Base-by-base conservation (phyloP, 2,888 invertebrate genomes). In the Melipona bicolor region DNA sequence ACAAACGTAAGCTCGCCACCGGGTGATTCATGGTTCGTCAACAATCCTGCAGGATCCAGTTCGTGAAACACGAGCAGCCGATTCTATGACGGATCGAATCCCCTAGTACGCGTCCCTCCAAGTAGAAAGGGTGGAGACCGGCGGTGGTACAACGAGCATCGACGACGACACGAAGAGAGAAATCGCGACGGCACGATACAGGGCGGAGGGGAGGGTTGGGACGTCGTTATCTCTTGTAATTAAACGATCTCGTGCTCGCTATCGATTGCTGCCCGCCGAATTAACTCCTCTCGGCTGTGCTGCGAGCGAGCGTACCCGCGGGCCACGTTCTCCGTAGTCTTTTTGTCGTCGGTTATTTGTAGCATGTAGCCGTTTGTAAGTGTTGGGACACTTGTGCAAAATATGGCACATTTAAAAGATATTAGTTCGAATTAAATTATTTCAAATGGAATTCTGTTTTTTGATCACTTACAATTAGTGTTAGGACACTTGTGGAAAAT, bases 191-290 rank as follows among this genome's bases (percentile, higher is more conserved):
- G n/a, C 17, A 56, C 50, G 43, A n/a, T 43, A 43, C 15, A 17
- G 24, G n/a, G 54, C 17, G n/a, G 74, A 59, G 52, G 49, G 32
- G 75, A 54, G 73, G 52, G 50, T 71, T 52, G 77, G 77, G 76
- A 76, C 70, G 65, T 79, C 79, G 88, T 90, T 90, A 87, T 89
- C 87, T 81, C 88, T 86, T 49, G 85, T 87, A 90, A 89, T 88
- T 90, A 90, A 90, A 88, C 88, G 84, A 83, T 87, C 87, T 88
- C 78, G 77, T 84, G 84, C 79, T 77, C 62, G 69, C 72, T 87
- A 89, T 89, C 90, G 90, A 89, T 90, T 84, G 81, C 71, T 36
- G 75, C 77, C 75, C 81, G 76, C 61, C 77, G 87, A 87, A 89
- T 90, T 88, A 89, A 84, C 79, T 62, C 67, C n/a, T 32, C 62